Percentiles rank a stretch among this genome's conserved stretches.
Conservation (phyloP, 2,113 vertebrate species). For the Istiophorus platypterus region DNA sequence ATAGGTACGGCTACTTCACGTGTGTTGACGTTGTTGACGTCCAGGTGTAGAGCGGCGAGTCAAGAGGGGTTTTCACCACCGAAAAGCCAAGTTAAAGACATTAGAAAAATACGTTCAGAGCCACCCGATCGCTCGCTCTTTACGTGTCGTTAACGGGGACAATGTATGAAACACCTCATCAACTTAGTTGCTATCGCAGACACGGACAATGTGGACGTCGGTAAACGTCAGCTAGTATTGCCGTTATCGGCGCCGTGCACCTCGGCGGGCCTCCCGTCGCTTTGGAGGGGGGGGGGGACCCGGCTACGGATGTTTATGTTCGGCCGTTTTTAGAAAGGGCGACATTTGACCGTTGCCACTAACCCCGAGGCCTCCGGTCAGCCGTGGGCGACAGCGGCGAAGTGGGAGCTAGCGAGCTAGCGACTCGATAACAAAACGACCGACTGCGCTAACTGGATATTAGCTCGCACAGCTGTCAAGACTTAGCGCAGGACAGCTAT, state of each 20-base stretch:
- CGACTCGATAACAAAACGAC: slow-evolving; percentile 57
- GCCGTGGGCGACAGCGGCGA: slow-evolving; percentile 3
- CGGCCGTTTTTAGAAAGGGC: background rate
- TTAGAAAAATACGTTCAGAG: background rate
- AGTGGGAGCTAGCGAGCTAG: slow-evolving; percentile 44
- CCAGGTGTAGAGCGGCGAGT: background rate
- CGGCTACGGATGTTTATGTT: background rate
- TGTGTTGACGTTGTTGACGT: background rate
- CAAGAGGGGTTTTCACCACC: background rate
- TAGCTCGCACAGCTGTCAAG: slow-evolving; percentile 63
- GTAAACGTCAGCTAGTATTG: background rate
- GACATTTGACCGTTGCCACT: background rate
- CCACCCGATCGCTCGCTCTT: background rate
- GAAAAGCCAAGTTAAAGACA: background rate
- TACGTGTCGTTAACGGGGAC: background rate
- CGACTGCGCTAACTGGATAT: slow-evolving; percentile 61
- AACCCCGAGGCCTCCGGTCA: slow-evolving; percentile 42
- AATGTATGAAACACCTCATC: background rate
- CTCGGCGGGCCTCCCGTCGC: background rate
- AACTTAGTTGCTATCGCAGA: background rate
- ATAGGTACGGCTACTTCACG: background rate
- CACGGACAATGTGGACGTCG: background rate
- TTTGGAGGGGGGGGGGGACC: too few species aligned
- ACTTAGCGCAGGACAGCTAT: slow-evolving; percentile 47
- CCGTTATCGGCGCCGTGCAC: background rate